Evolutionary conservation across 1,140 invertebrate species (phyloP).

Genomic region (Brachionus koreanus): DNA sequence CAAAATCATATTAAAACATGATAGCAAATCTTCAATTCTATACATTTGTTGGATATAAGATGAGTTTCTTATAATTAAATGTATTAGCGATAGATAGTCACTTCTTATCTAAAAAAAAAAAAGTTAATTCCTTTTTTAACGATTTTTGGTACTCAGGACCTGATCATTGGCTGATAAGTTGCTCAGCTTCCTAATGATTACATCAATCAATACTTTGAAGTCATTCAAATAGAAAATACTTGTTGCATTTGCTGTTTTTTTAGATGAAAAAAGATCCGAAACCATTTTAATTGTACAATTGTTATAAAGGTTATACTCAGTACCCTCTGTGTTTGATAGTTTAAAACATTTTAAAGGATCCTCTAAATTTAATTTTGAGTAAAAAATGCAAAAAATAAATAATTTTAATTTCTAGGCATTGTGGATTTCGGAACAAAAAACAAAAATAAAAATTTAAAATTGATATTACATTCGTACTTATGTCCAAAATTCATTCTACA

Average conservation of each 20-base stretch:
- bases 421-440: no score
- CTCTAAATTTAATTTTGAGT: background rate
- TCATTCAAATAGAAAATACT: conserved; percentile 22
- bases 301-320: background rate
- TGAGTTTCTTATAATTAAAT: conserved; percentile 51
- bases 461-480: no score
- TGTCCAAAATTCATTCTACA: no score
- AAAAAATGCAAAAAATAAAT: background rate
- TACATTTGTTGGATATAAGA: conserved; percentile 51
- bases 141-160: background rate
- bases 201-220: conserved; percentile 28
- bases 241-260: background rate
- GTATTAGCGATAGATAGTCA: conserved; percentile 50
- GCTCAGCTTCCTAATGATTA: background rate
- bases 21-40: conserved; percentile 49
- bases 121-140: background rate
- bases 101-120: conserved; percentile 49
- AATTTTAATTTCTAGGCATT: background rate
- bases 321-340: background rate
- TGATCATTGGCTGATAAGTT: conserved; percentile 40
- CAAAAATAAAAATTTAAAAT: no score
- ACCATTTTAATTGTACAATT: conserved; percentile 16
- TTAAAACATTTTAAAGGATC: background rate
- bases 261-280: conserved; percentile 26
- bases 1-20: conserved; percentile 49